A percentile compares a stretch with the other conserved stretches of the same genome.
Evolutionary conservation across 2,888 invertebrate species (phyloP).

Genomic region (Artemia sinica): DNA sequence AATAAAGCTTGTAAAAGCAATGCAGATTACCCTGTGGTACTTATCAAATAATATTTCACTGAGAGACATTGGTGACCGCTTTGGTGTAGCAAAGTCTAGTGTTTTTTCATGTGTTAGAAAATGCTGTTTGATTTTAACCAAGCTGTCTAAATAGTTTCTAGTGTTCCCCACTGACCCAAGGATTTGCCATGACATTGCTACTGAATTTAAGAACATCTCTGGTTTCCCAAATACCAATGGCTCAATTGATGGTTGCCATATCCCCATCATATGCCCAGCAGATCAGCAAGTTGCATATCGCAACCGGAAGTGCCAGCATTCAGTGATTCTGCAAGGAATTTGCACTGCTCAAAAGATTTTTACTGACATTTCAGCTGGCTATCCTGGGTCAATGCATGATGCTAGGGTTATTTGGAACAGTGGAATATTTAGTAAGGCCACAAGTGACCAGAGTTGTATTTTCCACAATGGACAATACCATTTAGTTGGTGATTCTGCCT

Average conservation of each 20-base stretch:
- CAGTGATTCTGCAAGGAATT: not conserved
- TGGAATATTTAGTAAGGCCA: no score
- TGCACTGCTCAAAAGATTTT: constrained; percentile 1
- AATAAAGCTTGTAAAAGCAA: not conserved
- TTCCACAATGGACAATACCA: not conserved
- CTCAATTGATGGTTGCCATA: not conserved
- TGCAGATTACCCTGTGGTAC: constrained; percentile 12
- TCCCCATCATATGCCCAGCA: not conserved
- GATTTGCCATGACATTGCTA: not conserved
- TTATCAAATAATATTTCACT: not conserved
- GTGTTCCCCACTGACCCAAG: not conserved
- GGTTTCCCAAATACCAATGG: not conserved
- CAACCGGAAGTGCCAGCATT: not conserved
- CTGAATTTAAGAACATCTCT: not conserved
- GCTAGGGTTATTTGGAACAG: not conserved
- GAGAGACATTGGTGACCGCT: constrained; percentile 1
- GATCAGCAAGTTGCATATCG: not conserved
- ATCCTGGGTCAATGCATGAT: constrained; percentile 2
- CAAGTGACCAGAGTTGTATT: no score
- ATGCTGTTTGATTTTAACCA: not conserved
- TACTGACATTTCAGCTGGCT: constrained; percentile 4
- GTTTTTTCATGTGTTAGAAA: not conserved
- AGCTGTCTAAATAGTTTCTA: not conserved
- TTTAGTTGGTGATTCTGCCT: not conserved
- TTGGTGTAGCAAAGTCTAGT: constrained; percentile 9